Evolutionary conservation across 2,797 vertebrate species (phyloP).

Genomic region (Phylloscopus collybita): DNA sequence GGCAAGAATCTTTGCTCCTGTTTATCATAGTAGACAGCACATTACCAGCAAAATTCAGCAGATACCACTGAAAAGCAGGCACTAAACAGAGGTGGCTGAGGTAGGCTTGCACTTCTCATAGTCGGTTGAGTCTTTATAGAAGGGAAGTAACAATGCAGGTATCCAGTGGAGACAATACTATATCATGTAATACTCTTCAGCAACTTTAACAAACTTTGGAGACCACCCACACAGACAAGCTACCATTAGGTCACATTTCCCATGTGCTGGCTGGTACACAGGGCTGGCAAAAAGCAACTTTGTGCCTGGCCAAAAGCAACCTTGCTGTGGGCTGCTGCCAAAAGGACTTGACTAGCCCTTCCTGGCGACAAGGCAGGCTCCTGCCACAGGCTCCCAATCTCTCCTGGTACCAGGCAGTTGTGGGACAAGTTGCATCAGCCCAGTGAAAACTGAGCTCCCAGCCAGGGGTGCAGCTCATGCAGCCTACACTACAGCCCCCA

Average conservation of each 20-base stretch:
- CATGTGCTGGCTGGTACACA: fast-evolving
- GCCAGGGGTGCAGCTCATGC: neutral
- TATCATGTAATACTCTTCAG: neutral
- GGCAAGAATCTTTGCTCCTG: neutral
- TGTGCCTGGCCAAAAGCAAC: neutral
- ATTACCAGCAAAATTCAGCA: neutral
- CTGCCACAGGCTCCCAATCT: neutral
- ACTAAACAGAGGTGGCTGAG: neutral
- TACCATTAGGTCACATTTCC: neutral
- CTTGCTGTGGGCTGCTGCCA: neutral
- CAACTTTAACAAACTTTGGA: neutral
- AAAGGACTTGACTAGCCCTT: neutral
- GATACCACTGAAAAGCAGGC: neutral
- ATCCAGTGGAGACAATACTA: neutral
- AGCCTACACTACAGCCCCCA: neutral
- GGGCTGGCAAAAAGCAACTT: neutral
- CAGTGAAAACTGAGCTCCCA: neutral
- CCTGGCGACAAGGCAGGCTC: neutral
- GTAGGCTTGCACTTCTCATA: neutral
- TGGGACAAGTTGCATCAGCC: neutral
- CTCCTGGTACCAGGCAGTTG: neutral
- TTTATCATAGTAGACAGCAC: neutral
- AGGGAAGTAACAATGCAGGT: neutral
- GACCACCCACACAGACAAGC: neutral
- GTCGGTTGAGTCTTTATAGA: neutral